A percentile compares a stretch with the other conserved stretches of the same genome.
Evolutionary conservation across 2,797 vertebrate species (phyloP).

Genomic region (Amazona ochrocephala): DNA sequence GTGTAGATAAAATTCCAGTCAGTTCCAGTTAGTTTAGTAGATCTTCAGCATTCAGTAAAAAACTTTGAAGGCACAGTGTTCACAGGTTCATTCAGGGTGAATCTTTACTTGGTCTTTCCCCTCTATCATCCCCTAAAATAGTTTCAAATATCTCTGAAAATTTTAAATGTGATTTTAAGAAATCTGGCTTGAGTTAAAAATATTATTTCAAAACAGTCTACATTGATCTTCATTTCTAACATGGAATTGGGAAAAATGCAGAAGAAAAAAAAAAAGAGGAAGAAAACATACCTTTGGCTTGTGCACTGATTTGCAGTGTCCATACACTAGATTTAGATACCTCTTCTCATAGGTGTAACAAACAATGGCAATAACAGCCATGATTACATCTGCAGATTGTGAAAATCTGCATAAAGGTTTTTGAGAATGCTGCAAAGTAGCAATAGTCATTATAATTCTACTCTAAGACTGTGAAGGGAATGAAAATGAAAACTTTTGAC

Average conservation of each 20-base stretch:
- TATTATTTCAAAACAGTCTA: background rate
- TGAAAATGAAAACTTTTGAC: constrained; percentile 8
- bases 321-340: background rate
- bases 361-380: background rate
- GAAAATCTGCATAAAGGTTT: background rate
- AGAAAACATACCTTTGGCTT: background rate
- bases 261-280: background rate
- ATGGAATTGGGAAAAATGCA: background rate
- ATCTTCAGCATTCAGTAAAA: background rate
- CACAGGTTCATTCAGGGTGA: background rate
- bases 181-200: background rate
- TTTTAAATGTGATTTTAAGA: background rate
- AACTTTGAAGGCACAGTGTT: background rate
- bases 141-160: background rate
- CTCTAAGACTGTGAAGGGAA: background rate
- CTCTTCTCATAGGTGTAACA: background rate
- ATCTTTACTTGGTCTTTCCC: background rate
- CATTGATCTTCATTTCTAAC: background rate
- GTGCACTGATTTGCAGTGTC: background rate
- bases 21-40: background rate
- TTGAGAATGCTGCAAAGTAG: background rate
- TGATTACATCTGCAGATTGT: background rate
- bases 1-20: background rate
- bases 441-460: background rate
- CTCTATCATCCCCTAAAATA: background rate